Percentiles rank a stretch among this genome's conserved stretches.
Evolutionary conservation across 2,888 invertebrate species (phyloP).

Genomic region (Eilema sororculum): DNA sequence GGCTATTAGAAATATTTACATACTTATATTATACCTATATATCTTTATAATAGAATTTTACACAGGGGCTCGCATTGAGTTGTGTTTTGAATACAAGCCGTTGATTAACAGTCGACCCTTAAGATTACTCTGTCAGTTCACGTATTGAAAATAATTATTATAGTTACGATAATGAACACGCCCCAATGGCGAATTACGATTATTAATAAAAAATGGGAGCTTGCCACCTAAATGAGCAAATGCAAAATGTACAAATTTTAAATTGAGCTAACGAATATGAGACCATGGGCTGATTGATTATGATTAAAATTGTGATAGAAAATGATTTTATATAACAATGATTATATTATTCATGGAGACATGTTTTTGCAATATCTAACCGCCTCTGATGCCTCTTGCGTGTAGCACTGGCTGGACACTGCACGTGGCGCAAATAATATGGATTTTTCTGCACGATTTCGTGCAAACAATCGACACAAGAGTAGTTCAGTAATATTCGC

Average conservation of each 20-base stretch:
- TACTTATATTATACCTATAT: slow-evolving; percentile 56
- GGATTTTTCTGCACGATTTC: too few relatives aligned
- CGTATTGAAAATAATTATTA: slow-evolving; percentile 51
- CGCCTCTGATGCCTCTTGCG: neutral
- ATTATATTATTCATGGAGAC: slow-evolving; percentile 28
- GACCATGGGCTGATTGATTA: slow-evolving; percentile 29
- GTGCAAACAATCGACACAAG: too few relatives aligned
- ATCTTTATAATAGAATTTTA: slow-evolving; percentile 64
- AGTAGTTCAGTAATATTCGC: too few relatives aligned
- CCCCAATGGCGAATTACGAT: slow-evolving; percentile 42
- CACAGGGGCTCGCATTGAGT: slow-evolving; percentile 51
- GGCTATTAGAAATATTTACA: slow-evolving; percentile 74
- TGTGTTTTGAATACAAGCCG: slow-evolving; percentile 40
- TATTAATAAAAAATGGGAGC: slow-evolving; percentile 29
- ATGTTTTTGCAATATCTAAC: slow-evolving; percentile 33
- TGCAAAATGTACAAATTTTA: slow-evolving; percentile 72
- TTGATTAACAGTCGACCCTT: slow-evolving; percentile 44
- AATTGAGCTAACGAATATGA: slow-evolving; percentile 59
- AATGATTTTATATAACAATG: slow-evolving; percentile 62
- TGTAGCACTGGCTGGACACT: neutral
- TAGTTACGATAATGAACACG: slow-evolving; percentile 40
- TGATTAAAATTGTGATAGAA: slow-evolving; percentile 51
- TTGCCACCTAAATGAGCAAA: slow-evolving; percentile 68
- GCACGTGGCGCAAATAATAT: neutral
- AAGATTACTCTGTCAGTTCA: slow-evolving; percentile 60